Base-by-base conservation (phyloP, 2,797 vertebrate genomes). In the Aphelocoma californica region DNA sequence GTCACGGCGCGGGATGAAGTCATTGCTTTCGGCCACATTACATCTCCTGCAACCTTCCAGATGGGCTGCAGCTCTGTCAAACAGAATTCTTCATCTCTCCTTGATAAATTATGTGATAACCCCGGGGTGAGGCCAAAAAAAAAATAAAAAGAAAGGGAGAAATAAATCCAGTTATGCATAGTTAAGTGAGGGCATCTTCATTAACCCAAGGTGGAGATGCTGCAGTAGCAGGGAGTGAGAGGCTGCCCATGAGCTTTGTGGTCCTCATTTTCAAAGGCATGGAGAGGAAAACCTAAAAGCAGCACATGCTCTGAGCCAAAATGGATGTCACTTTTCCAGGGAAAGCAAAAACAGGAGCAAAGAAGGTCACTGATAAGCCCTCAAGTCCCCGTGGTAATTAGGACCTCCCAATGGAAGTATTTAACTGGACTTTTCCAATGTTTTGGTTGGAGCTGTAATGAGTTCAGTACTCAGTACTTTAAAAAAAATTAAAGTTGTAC, bases 41-140 rank as follows among this genome's bases (percentile, higher is more conserved):
- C n/a, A 38, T 92, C 73, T 90, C 58, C 86, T 71, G 26, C 90
- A 91, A 36, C 64, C 80, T 91, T 93, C 92, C 92, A 95, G 74
- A 94, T 67, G 83, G 83, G 72, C 85, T 93, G 38, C 78, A 34
- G 81, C 89, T 67, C 58, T 65, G 94, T 94, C 95, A 95, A 92
- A 93, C 78, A 89, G 65, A 86, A 95, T 97, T 73, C 89, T 94
- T 96, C 89, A 53, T 90, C 69, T 92, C 80, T 82, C 73, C 89
- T 84, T 95, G 86, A 95, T 90, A 89, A 94, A 92, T 93, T 92
- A 67, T n/a, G 32, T 75, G 80, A 50, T 93, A 81, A 95, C 61
- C 87, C 58, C 44, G 4, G 31, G 48, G 82, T 81, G 58, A 95
- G 45, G 53, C 28, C 2, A 21, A 50, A 57, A 48, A 50, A 56